Evolutionary conservation across 2,113 vertebrate species (phyloP).

Genomic region (Bambusicola thoracicus): DNA sequence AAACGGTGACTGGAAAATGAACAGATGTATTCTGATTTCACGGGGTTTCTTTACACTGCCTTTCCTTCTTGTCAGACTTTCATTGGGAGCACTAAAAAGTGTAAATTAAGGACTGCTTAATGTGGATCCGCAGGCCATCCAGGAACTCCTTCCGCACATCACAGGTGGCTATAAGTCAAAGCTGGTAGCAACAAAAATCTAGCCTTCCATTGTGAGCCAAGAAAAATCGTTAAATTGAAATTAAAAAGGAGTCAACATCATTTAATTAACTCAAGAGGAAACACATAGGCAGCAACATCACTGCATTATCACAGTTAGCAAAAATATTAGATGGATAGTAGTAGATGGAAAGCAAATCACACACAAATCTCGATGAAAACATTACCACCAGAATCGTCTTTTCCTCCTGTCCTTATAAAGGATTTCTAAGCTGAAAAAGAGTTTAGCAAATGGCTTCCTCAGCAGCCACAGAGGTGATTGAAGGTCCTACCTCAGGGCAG

Average conservation of each 20-base stretch:
- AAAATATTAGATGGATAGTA: not conserved
- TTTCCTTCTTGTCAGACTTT: not conserved
- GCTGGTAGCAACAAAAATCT: not conserved
- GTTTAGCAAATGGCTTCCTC: slow-evolving; percentile 15
- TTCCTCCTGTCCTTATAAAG: not conserved
- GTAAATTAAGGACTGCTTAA: not conserved
- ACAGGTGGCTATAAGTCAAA: not conserved
- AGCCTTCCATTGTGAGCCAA: not conserved
- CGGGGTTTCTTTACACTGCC: not conserved
- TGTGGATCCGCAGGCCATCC: not conserved
- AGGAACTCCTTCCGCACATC: not conserved
- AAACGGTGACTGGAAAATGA: not conserved
- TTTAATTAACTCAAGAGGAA: not conserved
- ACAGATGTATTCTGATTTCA: not conserved
- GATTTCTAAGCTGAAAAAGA: not conserved
- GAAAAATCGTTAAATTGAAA: not conserved
- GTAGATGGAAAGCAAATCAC: not conserved
- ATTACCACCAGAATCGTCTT: not conserved
- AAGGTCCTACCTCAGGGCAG: not conserved
- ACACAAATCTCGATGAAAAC: not conserved
- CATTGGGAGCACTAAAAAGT: not conserved
- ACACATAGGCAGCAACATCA: not conserved
- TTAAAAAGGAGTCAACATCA: not conserved
- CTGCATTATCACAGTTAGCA: not conserved
- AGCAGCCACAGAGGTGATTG: not conserved